Evolutionary conservation across 2,888 invertebrate genomes (phyloP).

Genomic region (Dione juno): DNA sequence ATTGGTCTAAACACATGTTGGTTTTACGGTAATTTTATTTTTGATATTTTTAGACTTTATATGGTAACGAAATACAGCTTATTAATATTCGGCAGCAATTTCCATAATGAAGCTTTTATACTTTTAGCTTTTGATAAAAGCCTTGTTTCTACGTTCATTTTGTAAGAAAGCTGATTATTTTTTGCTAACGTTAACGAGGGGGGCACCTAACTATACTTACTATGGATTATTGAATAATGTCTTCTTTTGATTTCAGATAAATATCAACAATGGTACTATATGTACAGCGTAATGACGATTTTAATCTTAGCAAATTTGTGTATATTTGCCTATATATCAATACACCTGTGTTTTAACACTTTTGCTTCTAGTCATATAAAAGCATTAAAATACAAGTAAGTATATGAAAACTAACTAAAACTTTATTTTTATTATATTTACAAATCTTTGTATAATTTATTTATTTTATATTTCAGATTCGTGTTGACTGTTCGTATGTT

Average conservation of each 20-base stretch:
- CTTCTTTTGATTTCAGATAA: slow-evolving; percentile 66
- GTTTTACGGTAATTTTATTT: slow-evolving; percentile 82
- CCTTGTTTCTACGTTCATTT: no score
- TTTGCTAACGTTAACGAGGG: no score
- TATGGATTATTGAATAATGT: background rate
- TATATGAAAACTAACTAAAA: slow-evolving; percentile 28
- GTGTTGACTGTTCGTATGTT: slow-evolving; percentile 84
- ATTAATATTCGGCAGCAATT: no score
- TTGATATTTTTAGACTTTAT: background rate
- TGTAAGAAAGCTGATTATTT: no score
- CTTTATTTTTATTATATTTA: slow-evolving; percentile 11
- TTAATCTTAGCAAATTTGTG: slow-evolving; percentile 82
- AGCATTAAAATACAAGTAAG: slow-evolving; percentile 82
- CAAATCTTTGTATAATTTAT: background rate
- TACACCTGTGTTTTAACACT: slow-evolving; percentile 80
- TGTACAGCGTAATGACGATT: slow-evolving; percentile 86
- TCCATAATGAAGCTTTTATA: no score
- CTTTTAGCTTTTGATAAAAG: no score
- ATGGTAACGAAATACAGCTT: no score
- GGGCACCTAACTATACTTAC: no score
- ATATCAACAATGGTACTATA: slow-evolving; percentile 83
- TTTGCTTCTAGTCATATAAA: slow-evolving; percentile 74
- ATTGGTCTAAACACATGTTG: slow-evolving; percentile 85
- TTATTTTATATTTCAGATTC: slow-evolving; percentile 72
- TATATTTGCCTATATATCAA: slow-evolving; percentile 84